Conservation (phyloP, 2,888 invertebrate species). For the Sphaerophoria taeniata region DNA sequence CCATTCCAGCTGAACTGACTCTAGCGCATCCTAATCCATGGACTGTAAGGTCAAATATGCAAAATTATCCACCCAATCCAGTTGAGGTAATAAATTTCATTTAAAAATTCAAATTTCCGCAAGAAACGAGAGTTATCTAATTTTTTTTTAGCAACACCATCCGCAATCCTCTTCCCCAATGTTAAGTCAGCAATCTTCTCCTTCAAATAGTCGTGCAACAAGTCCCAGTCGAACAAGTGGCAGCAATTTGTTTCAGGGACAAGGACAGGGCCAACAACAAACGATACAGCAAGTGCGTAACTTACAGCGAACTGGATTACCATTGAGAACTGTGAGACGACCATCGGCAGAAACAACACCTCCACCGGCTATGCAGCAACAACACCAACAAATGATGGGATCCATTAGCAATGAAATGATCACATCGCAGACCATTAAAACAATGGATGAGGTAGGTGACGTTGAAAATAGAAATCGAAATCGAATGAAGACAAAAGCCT, state of each 20-base stretch:
- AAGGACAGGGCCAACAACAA: slow-evolving; percentile 76
- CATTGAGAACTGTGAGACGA: slow-evolving; percentile 79
- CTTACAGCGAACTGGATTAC: slow-evolving; percentile 78
- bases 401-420: slow-evolving; percentile 77
- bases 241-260: slow-evolving; percentile 75
- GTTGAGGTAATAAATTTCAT: slow-evolving; percentile 74
- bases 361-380: slow-evolving; percentile 77
- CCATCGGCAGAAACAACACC: slow-evolving; percentile 82
- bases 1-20: slow-evolving; percentile 81
- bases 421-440: slow-evolving; percentile 79
- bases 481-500: too few species aligned
- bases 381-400: slow-evolving; percentile 75
- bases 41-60: slow-evolving; percentile 78
- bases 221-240: slow-evolving; percentile 85
- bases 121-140: neutral
- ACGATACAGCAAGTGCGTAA: slow-evolving; percentile 77
- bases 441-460: slow-evolving; percentile 81
- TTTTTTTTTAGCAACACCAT: slow-evolving; percentile 80
- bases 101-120: neutral
- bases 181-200: slow-evolving; percentile 89
- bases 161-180: slow-evolving; percentile 87
- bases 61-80: slow-evolving; percentile 75
- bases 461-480: too few species aligned
- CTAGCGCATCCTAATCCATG: slow-evolving; percentile 78
- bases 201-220: slow-evolving; percentile 89